A percentile compares a stretch with the other conserved stretches of the same genome.
phyloP scores from a whole-genome alignment of 2,797 vertebrate genomes.

The Carapus acus region DNA sequence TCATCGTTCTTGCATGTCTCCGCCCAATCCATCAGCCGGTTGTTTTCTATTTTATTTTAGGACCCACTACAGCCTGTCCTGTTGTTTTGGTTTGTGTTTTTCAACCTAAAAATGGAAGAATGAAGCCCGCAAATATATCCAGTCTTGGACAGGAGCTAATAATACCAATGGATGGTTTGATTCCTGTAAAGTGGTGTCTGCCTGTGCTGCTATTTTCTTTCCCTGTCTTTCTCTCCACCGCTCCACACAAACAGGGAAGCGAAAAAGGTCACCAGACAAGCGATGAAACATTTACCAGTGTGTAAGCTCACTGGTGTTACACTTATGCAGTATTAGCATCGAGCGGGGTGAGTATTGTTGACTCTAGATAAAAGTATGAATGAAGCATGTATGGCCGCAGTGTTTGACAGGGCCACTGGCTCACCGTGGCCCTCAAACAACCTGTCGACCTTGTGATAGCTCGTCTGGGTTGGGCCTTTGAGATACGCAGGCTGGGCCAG shows the following conservation, averaged over 20 bases:
- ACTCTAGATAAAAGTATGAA: slow-evolving; percentile 61
- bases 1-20: slow-evolving; percentile 70
- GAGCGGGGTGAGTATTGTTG: slow-evolving; percentile 47
- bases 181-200: slow-evolving; percentile 42
- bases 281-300: slow-evolving; percentile 45
- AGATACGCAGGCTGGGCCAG: slow-evolving; percentile 12
- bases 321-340: slow-evolving; percentile 34
- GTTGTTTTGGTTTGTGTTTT: slow-evolving; percentile 55
- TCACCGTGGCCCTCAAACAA: slow-evolving; percentile 40
- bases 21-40: slow-evolving; percentile 61
- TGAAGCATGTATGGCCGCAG: slow-evolving; percentile 21
- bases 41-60: slow-evolving; percentile 68
- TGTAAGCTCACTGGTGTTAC: slow-evolving; percentile 28
- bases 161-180: slow-evolving; percentile 58
- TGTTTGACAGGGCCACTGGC: slow-evolving; percentile 11
- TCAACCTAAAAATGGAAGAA: slow-evolving; percentile 56
- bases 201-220: neutral
- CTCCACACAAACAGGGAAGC: slow-evolving; percentile 6
- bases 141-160: slow-evolving; percentile 53
- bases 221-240: neutral
- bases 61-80: slow-evolving; percentile 32
- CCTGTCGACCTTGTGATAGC: slow-evolving; percentile 17
- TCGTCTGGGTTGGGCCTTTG: slow-evolving; percentile 26
- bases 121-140: slow-evolving; percentile 50
- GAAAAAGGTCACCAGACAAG: slow-evolving; percentile 35